These are phyloP conservation scores for Tetramorium bicarinatum DNA, from an alignment of 2,888 invertebrate species.

Conservation along the genomic window DNA sequence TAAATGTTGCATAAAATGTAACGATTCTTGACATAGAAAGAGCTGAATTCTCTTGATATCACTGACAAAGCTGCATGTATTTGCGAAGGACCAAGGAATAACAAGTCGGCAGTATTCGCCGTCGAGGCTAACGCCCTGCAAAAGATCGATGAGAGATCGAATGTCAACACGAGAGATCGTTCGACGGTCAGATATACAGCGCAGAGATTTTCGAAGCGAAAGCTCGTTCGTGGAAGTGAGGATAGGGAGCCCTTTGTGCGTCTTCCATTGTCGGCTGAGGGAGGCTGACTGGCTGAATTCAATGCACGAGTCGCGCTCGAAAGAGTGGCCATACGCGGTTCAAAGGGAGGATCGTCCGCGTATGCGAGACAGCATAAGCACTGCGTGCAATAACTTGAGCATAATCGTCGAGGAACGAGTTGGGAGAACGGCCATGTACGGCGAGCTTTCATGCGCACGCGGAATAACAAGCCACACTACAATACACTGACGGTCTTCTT, in stretches of 20 bases:
- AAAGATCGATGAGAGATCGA: slow-evolving; percentile 74
- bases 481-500: slow-evolving; percentile 52
- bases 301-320: slow-evolving; percentile 37
- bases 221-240: slow-evolving; percentile 48
- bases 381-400: slow-evolving; percentile 58
- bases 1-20: neutral
- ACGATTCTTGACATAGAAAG: neutral
- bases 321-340: slow-evolving; percentile 38
- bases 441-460: slow-evolving; percentile 57
- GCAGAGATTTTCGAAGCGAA: slow-evolving; percentile 69
- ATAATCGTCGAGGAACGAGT: slow-evolving; percentile 55
- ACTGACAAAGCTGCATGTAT: slow-evolving; percentile 31
- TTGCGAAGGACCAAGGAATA: slow-evolving; percentile 50
- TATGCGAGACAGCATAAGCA: slow-evolving; percentile 42
- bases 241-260: slow-evolving; percentile 53
- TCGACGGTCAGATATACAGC: slow-evolving; percentile 37
- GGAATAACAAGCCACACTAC: slow-evolving; percentile 63
- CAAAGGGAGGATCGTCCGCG: slow-evolving; percentile 31
- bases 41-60: neutral
- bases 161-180: slow-evolving; percentile 71
- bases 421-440: slow-evolving; percentile 50
- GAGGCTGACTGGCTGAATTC: slow-evolving; percentile 39
- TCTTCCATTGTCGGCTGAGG: slow-evolving; percentile 43
- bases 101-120: slow-evolving; percentile 23
- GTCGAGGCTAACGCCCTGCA: slow-evolving; percentile 43